Base-by-base conservation (phyloP, 2,797 vertebrate genomes). In the Centropyge bicolor region DNA sequence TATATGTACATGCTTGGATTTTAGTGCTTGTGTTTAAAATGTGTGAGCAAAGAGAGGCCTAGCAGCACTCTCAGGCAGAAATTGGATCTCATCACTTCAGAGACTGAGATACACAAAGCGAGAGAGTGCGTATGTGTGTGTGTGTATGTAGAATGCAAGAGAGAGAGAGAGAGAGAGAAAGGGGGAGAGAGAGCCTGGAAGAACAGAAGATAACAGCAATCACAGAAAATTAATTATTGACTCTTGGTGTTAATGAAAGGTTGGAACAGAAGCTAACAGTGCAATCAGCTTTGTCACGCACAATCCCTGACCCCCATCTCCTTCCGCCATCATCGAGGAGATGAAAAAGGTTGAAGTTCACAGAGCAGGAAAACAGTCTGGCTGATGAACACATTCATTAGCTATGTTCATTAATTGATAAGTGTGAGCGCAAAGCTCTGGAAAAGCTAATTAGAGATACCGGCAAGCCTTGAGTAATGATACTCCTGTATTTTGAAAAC, bases 161-260 rank as follows among this genome's bases (percentile, higher is more conserved):
- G 27, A 31, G 27, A 31, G 27, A 31, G 27, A 70, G 31, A 22
- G 48, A 69, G 56, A 54, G 20, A 55, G 20, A 46, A 68, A 56
- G 19, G 64, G 31, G 43, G 77, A 27, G 46, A 67, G 46, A 71
- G 35, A 36, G 64, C 54, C 70, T 83, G 74, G 76, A 78, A 86
- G 74, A 87, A 83, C 45, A 81, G 55, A 81, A 86, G 91, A 94
- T 92, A 91, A 92, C 84, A 83, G 88, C 88, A 93, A 94, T 93
- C 90, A 91, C 78, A 86, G 83, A 87, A 84, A 92, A 93, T 93
- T 83, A 91, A 94, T 91, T 88, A 91, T 87, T 90, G 91, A 89
- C 83, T 89, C 80, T 79, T 84, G 86, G 88, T 93, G 90, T 92
- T 94, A 94, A 94, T 94, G 86, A 92, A 82, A 88, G 91, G 88